Evolutionary conservation across 2,797 vertebrate genomes (phyloP).

Genomic region (Tapera naevia): DNA sequence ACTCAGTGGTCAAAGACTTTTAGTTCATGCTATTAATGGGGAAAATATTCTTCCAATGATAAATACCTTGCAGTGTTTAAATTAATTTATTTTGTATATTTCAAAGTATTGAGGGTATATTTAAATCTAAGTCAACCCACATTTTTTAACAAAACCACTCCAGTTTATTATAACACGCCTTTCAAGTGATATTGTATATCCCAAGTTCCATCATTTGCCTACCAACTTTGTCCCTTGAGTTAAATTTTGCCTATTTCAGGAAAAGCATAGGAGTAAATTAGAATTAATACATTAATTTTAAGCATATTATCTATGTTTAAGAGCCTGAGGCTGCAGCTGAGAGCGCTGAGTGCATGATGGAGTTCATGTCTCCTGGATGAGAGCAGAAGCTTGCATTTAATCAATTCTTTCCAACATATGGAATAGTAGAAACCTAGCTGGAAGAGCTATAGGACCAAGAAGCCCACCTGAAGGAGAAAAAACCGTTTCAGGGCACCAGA

Average conservation of each 20-base stretch:
- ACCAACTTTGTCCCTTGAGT: not conserved
- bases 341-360: no score
- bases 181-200: not conserved
- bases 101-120: not conserved
- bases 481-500: not conserved
- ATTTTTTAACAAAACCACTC: not conserved
- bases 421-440: fast-evolving
- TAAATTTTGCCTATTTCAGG: not conserved
- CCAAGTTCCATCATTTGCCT: not conserved
- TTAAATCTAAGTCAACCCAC: not conserved
- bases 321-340: not conserved
- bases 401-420: fast-evolving
- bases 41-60: not conserved
- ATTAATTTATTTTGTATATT: not conserved
- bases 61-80: not conserved
- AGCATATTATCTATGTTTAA: not conserved
- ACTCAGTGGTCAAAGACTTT: not conserved
- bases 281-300: not conserved
- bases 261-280: not conserved
- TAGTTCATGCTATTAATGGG: not conserved
- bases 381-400: no score
- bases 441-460: not conserved
- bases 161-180: not conserved
- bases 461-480: not conserved
- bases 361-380: not conserved